Evolutionary conservation across 1,140 invertebrate genomes (phyloP), one percentile per base, ranked within the genome.

Genomic region (Macrosteles quadrilineatus): DNA sequence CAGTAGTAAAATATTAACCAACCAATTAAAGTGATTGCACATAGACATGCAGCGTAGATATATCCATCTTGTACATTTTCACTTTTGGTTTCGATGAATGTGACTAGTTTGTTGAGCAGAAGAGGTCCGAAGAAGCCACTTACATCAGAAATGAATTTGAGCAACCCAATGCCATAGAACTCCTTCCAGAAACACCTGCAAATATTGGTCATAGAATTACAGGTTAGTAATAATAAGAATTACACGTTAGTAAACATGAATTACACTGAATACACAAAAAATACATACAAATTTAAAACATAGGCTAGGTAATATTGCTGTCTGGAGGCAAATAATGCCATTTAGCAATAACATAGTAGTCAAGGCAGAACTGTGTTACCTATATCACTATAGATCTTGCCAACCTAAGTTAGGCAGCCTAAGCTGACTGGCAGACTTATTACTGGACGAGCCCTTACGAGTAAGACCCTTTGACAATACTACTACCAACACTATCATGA

Each of bases 121-220:
- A 99, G 81, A 0, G 97, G 97, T 1, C 92, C 93, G 57, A 90
- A 88, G 85, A 99, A 99, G 19, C 88, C 89, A 36, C 90, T 84
- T 70, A 85, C 84, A 80, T 99, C 97, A 1, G 90, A 87, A 2
- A 93, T 76, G 29, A 99, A 84, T 80, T 96, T 95, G 1, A 98
- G 78, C 70, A 97, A 78, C 30, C 96, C 97, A 77, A 98, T 88
- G 19, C 86, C 84, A 77, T 96, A 96, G 83, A 97, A 98, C 78
- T 96, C 88, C 68, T 87, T 78, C 25, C 93, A 95, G 82, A 95
- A 98, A 74, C 89, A 89, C 68, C 82, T 69, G 57, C 47, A 68
- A 68, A 29, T 43, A 25, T 27, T n/a, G n/a, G n/a, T n/a, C 19
- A 11, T n/a, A 55, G 14, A n/a, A n/a, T n/a, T n/a, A n/a, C 19